Evolutionary conservation across 35 echinoderm and acorn worm genomes (phyloP).

Genomic region (Amphiura filiformis): DNA sequence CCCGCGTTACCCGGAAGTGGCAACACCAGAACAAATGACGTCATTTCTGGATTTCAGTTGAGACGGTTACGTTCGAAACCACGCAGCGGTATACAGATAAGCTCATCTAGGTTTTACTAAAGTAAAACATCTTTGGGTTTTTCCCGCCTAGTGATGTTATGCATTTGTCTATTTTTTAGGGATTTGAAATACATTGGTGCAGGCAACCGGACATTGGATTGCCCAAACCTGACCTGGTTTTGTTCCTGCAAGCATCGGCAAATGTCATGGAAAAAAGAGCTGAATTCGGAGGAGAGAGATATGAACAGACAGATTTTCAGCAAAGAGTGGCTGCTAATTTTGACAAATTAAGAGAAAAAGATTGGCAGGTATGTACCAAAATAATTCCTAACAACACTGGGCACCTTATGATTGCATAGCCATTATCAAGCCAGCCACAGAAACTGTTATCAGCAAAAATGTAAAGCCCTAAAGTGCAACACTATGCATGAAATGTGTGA

Average conservation of each 20-base stretch:
- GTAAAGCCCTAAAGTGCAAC: too few relatives aligned
- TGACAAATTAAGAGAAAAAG: conserved; percentile 44
- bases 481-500: not conserved
- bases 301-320: conserved; percentile 84
- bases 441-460: too few relatives aligned
- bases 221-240: conserved; percentile 79
- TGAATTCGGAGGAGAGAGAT: conserved; percentile 82
- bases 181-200: conserved; percentile 82
- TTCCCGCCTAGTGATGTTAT: too few relatives aligned
- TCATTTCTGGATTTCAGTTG: too few relatives aligned
- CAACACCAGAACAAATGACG: too few relatives aligned
- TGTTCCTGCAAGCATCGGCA: conserved; percentile 60
- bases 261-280: conserved; percentile 58
- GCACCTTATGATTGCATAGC: not conserved
- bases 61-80: too few relatives aligned
- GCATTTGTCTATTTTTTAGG: conserved; percentile 34
- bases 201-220: conserved; percentile 76
- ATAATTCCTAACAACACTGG: conserved; percentile 16
- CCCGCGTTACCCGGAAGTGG: too few relatives aligned
- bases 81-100: too few relatives aligned
- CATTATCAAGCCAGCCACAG: not conserved
- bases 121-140: too few relatives aligned
- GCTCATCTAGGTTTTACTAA: too few relatives aligned
- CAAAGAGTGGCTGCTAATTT: conserved; percentile 64
- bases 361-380: conserved; percentile 93